Conservation (phyloP, 1,140 invertebrate genomes). For the Apocrypta bakeri region DNA sequence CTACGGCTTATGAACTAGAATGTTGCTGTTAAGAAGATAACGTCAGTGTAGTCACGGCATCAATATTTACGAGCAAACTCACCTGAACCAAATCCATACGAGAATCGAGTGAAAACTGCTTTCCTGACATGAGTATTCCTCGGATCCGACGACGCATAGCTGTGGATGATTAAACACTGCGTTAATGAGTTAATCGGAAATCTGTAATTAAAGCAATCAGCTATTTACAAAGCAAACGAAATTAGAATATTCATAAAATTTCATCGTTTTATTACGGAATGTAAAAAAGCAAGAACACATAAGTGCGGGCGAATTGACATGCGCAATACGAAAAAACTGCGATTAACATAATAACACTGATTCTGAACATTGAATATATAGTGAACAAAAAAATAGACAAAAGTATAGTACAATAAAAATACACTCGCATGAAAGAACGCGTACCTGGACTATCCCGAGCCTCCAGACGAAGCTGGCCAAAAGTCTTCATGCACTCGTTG, state of each 20-base stretch:
- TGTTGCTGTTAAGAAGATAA: neutral
- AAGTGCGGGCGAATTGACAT: neutral
- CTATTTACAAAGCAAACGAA: neutral
- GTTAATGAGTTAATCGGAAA: neutral
- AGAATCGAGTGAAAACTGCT: slow-evolving; percentile 92
- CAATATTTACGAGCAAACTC: slow-evolving; percentile 30
- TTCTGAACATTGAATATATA: neutral
- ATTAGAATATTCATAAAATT: neutral
- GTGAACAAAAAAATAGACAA: neutral
- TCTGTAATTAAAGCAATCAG: neutral
- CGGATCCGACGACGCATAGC: slow-evolving; percentile 88
- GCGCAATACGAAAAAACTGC: neutral
- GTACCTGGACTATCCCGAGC: slow-evolving; percentile 87
- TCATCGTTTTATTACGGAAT: neutral
- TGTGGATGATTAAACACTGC: slow-evolving; percentile 47
- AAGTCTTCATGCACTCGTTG: slow-evolving; percentile 85
- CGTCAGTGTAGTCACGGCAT: neutral
- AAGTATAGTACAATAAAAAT: neutral
- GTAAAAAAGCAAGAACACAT: neutral
- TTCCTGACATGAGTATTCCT: slow-evolving; percentile 91
- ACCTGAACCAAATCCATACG: slow-evolving; percentile 92
- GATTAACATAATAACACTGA: neutral
- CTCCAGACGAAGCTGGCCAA: slow-evolving; percentile 80
- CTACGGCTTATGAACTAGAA: no score
- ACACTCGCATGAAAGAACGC: slow-evolving; percentile 52